Evolutionary conservation across 2,888 invertebrate genomes (phyloP).

Genomic region (Listrodromus nycthemerus): DNA sequence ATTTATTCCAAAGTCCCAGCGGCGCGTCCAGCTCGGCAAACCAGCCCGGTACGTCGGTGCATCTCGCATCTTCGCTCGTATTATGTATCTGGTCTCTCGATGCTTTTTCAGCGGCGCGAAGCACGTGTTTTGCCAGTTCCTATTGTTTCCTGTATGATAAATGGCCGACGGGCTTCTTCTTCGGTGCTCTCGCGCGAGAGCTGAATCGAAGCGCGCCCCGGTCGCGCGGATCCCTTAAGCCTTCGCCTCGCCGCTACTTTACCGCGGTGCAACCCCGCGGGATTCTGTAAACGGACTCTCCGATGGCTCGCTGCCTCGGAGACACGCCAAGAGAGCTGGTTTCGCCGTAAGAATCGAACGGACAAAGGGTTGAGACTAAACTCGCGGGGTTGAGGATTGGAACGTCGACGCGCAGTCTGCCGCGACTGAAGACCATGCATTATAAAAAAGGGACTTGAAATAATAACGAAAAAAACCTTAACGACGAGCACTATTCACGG

Average conservation of each 20-base stretch:
- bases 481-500: no score
- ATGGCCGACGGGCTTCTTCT: constrained; percentile 72
- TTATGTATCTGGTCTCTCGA: constrained; percentile 73
- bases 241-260: constrained; percentile 55
- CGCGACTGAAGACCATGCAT: constrained; percentile 1
- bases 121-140: constrained; percentile 85
- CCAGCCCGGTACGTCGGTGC: constrained; percentile 14
- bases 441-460: constrained; percentile 31
- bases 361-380: constrained; percentile 39
- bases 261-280: constrained; percentile 28
- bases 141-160: constrained; percentile 84
- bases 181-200: constrained; percentile 44
- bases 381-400: constrained; percentile 25
- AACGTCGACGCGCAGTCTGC: constrained; percentile 62
- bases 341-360: constrained; percentile 30
- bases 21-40: constrained; percentile 25
- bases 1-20: constrained; percentile 38
- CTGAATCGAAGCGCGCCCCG: constrained; percentile 53
- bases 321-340: constrained; percentile 18
- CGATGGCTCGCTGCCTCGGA: constrained; percentile 9
- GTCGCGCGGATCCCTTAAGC: constrained; percentile 51
- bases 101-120: constrained; percentile 82
- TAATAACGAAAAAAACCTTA: background rate
- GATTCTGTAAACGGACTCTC: constrained; percentile 23
- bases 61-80: constrained; percentile 60